These are phyloP conservation scores for Telenomus remus DNA, from an alignment of 1,140 invertebrate species.

Conservation along the genomic window DNA sequence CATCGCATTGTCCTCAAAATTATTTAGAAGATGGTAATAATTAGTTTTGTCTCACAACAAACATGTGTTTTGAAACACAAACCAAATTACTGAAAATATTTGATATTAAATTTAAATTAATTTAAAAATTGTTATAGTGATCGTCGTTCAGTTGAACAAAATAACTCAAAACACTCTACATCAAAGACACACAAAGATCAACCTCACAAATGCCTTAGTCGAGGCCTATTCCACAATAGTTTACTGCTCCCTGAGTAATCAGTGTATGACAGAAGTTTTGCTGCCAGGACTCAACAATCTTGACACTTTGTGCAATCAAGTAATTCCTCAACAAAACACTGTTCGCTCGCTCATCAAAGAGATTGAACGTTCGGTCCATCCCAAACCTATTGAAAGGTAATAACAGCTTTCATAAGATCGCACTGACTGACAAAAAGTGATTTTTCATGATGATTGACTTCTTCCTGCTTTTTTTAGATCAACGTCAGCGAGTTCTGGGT, in stretches of 20 bases:
- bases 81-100: too few species aligned
- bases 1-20: conserved; percentile 74
- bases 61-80: too few species aligned
- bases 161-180: conserved; percentile 78
- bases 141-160: conserved; percentile 79
- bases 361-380: conserved; percentile 72
- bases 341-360: conserved; percentile 76
- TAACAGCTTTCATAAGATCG: conserved; percentile 2
- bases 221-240: conserved; percentile 82
- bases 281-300: conserved; percentile 77
- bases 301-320: conserved; percentile 74
- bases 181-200: conserved; percentile 76
- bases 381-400: conserved; percentile 72
- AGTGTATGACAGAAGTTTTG: conserved; percentile 71
- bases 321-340: conserved; percentile 73
- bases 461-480: conserved; percentile 54
- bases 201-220: conserved; percentile 79
- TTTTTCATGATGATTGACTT: background rate
- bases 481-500: conserved; percentile 63
- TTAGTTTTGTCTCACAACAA: too few species aligned
- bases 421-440: too few species aligned
- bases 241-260: conserved; percentile 78
- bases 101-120: too few species aligned
- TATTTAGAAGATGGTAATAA: conserved; percentile 77
- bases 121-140: conserved; percentile 76